Evolutionary conservation across 2,888 invertebrate genomes (phyloP), one percentile per base, ranked within the genome.

Genomic region (Pachliopta kotzebuea): DNA sequence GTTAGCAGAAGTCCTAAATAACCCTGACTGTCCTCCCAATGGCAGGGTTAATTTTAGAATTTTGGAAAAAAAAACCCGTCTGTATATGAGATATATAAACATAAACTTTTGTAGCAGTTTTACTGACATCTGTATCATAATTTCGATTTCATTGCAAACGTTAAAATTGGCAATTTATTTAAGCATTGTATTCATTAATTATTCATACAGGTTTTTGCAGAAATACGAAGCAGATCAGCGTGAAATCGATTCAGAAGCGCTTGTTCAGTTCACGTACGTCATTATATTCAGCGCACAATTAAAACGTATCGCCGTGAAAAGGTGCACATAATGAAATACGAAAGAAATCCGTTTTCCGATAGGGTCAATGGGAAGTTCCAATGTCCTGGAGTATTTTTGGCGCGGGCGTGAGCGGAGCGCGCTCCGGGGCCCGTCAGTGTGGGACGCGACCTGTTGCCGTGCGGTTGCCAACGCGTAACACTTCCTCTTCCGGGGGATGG

Each of bases 361-460:
- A 84, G 81, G 85, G 84, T 80, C 81, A 83, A 83, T 83, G 84
- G 80, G 80, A 84, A 79, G 79, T 84, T 80, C 73, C 77, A 72
- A 79, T 85, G 86, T 86, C 86, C 88, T 81, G 76, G 78, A 82
- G 78, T 82, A 86, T 90, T 90, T 90, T 88, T 87, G 90, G 90
- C 86, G 88, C 88, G 86, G 88, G 90, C 89, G 70, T 69, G 71
- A 74, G 73, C 66, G 66, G 69, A 74, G 61, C 54, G 21, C 2
- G 42, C 54, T 76, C n/a, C 78, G 77, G 81, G 81, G 79, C 75
- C 74, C 69, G 76, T 70, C 88, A 90, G 90, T 90, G 81, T 81
- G 85, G 84, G 84, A 85, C 82, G 84, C 86, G 89, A 90, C 90
- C 90, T 91, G 90, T 90, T 90, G 90, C 88, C 75, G 89, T 75